Percentiles rank a stretch among this genome's conserved stretches.
Conservation (phyloP, 64 coral and sea anemone genomes). For the Montipora foliosa region DNA sequence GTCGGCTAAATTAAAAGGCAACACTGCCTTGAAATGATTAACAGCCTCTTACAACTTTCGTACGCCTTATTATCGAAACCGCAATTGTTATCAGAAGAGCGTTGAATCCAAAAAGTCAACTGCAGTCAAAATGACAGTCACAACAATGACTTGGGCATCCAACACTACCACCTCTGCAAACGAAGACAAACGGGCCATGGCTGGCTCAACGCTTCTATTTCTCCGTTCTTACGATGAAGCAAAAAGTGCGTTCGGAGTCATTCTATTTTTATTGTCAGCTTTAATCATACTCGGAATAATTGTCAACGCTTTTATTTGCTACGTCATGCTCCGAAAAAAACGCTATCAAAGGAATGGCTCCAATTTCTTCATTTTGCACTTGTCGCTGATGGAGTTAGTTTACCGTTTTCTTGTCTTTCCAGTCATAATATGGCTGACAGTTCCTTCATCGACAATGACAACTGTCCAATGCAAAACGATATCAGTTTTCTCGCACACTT, state of each 20-base stretch:
- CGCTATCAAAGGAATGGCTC: conserved; percentile 42
- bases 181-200: too few relatives aligned
- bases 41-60: too few relatives aligned
- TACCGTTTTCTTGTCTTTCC: conserved; percentile 52
- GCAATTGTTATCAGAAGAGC: too few relatives aligned
- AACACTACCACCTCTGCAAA: too few relatives aligned
- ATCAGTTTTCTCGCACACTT: conserved; percentile 21
- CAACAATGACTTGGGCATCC: too few relatives aligned
- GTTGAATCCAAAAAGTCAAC: too few relatives aligned
- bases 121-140: too few relatives aligned
- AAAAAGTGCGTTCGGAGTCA: background rate
- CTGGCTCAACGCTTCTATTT: background rate
- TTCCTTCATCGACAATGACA: background rate
- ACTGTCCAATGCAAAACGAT: background rate
- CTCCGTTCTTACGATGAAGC: background rate
- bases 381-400: conserved; percentile 30
- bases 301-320: conserved; percentile 21
- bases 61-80: too few relatives aligned
- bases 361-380: conserved; percentile 56
- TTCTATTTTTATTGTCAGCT: background rate
- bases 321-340: conserved; percentile 41
- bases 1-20: too few relatives aligned
- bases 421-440: background rate
- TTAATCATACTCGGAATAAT: conserved; percentile 40
- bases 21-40: too few relatives aligned